Conservation (phyloP, 2,888 invertebrate species). For the Glyphotaelius pellucidus region DNA sequence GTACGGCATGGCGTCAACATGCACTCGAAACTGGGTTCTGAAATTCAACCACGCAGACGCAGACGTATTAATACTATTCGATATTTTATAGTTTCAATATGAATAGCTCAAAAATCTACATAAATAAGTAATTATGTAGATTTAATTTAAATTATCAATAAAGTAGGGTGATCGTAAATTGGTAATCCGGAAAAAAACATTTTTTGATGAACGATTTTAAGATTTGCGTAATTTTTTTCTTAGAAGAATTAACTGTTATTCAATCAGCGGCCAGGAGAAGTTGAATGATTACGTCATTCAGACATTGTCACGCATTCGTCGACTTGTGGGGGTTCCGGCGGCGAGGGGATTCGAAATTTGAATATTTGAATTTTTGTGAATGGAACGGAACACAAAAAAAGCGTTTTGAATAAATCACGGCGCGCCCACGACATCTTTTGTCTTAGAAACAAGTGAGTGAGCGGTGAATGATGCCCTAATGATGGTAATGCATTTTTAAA, state of each 20-base stretch:
- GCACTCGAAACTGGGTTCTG: no score
- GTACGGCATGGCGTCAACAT: no score
- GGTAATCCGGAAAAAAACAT: background rate
- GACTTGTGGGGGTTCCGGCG: conserved; percentile 66
- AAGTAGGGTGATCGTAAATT: background rate
- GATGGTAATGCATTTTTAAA: conserved; percentile 56
- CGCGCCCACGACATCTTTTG: conserved; percentile 63
- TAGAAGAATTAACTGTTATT: background rate
- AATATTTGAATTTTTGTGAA: conserved; percentile 67
- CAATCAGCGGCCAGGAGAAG: conserved; percentile 9
- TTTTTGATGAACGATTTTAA: background rate
- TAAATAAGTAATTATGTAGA: no score
- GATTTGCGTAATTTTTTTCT: background rate
- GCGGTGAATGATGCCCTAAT: conserved; percentile 54
- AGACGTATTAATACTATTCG: no score
- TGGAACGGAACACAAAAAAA: conserved; percentile 63
- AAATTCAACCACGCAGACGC: no score
- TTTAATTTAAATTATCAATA: background rate
- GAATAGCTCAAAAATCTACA: background rate
- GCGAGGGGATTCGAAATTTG: conserved; percentile 58
- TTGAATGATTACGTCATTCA: conserved; percentile 37
- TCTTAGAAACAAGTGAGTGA: conserved; percentile 46
- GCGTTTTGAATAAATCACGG: conserved; percentile 64
- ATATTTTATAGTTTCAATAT: background rate
- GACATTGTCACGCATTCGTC: conserved; percentile 56